phyloP scores from a whole-genome alignment of 2,888 invertebrate species.

The Kuschelorhynchus macadamiae region DNA sequence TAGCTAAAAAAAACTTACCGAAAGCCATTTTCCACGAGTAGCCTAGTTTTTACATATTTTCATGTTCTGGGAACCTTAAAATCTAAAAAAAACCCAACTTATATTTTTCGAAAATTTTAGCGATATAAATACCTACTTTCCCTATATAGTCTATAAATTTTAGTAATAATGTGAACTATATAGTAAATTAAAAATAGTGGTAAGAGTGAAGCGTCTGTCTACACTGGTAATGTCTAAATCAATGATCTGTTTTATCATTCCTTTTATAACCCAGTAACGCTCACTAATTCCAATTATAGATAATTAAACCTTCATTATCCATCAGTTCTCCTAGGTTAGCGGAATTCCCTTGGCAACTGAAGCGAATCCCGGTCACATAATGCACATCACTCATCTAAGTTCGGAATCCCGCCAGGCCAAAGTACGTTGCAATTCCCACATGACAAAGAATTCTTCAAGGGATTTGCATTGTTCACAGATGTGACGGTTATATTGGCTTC shows the following conservation, averaged over 20 bases:
- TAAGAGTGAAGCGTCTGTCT: no score
- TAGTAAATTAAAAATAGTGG: no score
- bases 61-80: no score
- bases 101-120: no score
- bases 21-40: no score
- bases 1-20: no score
- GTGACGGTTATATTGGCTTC: conserved; percentile 8
- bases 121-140: no score
- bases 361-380: conserved; percentile 30
- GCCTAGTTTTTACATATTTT: no score
- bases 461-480: conserved; percentile 29
- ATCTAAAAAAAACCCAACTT: no score
- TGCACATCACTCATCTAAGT: conserved; percentile 29
- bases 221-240: no score
- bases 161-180: no score
- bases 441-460: conserved; percentile 20
- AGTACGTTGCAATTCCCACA: conserved; percentile 20
- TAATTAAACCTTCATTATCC: conserved; percentile 17
- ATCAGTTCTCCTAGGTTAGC: not conserved
- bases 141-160: no score
- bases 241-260: not conserved
- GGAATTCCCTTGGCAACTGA: conserved; percentile 15
- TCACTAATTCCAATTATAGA: not conserved
- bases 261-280: not conserved
- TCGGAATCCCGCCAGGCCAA: conserved; percentile 1